Base-by-base conservation (phyloP, 2,888 invertebrate species). In the Malacosoma neustria region DNA sequence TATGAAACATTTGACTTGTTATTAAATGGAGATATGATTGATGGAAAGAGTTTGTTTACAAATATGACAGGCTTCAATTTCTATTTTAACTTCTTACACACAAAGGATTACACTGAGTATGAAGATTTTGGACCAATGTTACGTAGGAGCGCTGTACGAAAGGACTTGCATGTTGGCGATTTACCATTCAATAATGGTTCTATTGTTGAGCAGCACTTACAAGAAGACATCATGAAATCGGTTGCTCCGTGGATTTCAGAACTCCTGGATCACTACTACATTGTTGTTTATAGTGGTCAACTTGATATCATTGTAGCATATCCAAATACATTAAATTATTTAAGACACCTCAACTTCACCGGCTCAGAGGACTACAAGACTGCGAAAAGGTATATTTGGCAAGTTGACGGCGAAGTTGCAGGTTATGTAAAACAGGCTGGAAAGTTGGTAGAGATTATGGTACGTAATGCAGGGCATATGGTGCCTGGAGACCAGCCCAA, bases 271-370 rank as follows among this genome's bases (percentile, higher is more conserved):
- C 72, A 90, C 50, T 93, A 92, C 56, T 84, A 88, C 64, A 89
- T 95, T 11, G 87, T 97, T 32, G 88, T 96, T 42, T 97, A 97
- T 68, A 96, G 92, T 62, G 97, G 97, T 0, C 97, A 97, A 62
- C 67, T 97, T 46, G 97, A 98, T 67, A 92, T 97, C 9, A 95
- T 97, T 45, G 94, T 96, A 0, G 95, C 96, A 0, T 95, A 95
- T 72, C 95, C 96, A 0, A 64, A 95, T 35, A 96, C 96, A 0
- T 88, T 92, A 12, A 93, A 92, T 61, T 96, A 93, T 67, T 73
- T 97, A 15, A 85, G 88, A 46, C 87, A 90, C 36, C 79, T 96
- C 1, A 87, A 91, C 32, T 96, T 95, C 79, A 87, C 80, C 13
- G 90, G 88, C 1, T 79, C 90, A 0, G 87, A 86, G 2, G 84